Percentiles rank a stretch among this genome's conserved stretches.
Evolutionary conservation across 1,140 invertebrate species (phyloP).

Genomic region (Phenacoccus solenopsis): DNA sequence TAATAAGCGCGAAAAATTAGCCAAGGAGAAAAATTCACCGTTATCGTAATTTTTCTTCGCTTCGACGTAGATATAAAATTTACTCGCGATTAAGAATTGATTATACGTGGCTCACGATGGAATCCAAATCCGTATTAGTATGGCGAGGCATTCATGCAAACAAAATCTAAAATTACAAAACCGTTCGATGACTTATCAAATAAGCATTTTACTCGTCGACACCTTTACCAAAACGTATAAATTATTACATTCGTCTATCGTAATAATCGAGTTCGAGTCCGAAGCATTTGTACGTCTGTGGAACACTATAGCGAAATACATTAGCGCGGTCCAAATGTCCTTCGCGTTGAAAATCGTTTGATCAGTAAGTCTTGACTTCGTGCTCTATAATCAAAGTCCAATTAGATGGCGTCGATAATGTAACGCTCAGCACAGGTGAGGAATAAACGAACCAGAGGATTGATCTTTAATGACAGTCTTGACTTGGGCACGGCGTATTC

Average conservation of each 20-base stretch:
- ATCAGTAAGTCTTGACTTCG: neutral
- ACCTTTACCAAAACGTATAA: neutral
- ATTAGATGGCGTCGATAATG: constrained; percentile 17
- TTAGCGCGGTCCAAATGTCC: neutral
- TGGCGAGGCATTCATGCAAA: constrained; percentile 1
- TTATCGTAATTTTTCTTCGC: too few relatives aligned
- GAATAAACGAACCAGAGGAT: neutral
- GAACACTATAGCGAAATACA: neutral
- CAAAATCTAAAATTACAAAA: neutral
- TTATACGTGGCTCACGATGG: too few relatives aligned
- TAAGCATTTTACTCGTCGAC: neutral
- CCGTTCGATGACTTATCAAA: neutral
- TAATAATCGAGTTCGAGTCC: neutral
- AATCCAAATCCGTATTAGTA: too few relatives aligned
- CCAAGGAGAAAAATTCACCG: too few relatives aligned
- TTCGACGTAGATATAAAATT: too few relatives aligned
- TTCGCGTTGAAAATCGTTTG: neutral
- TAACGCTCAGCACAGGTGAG: neutral
- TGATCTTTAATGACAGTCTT: neutral
- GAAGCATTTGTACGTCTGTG: neutral
- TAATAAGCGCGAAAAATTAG: too few relatives aligned
- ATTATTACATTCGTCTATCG: neutral
- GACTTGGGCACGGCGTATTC: neutral
- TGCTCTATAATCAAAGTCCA: constrained; percentile 14
- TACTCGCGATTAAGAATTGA: too few relatives aligned